Evolutionary conservation across 1,140 invertebrate species (phyloP), one percentile per base, ranked within the genome.

Genomic region (Streblospio benedicti): DNA sequence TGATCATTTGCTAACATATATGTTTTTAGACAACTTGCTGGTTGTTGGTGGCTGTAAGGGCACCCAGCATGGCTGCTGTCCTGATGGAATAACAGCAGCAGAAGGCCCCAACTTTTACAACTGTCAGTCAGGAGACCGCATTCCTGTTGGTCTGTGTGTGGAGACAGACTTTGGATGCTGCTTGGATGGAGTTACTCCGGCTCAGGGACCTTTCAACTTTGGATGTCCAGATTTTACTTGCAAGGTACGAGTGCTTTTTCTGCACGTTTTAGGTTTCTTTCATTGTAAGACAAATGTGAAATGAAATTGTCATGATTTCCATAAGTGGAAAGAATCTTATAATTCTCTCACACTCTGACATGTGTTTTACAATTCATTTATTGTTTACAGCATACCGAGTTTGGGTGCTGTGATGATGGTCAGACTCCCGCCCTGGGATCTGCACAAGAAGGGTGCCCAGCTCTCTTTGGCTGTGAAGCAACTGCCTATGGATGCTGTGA

Each of bases 351-450:
- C n/a, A n/a, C n/a, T n/a, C n/a, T n/a, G n/a, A n/a, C n/a, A n/a
- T n/a, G n/a, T n/a, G n/a, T n/a, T 38, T 9, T 38, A 9, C 35
- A 38, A 38, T 38, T 38, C 35, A n/a, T 9, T 9, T 38, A 9
- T 38, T n/a, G 9, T 38, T 38, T 9, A 38, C 35, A n/a, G n/a
- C n/a, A n/a, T n/a, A n/a, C n/a, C 86, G n/a, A 91, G 70, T 95
- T 91, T 71, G 92, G 92, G 23, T 97, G 93, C 71, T 97, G 94
- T 73, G 84, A 87, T 14, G 93, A 97, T 80, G 91, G 92, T 0
- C 78, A 88, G 47, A 88, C 86, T 0, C 75, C 84, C 30, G 88
- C 91, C 27, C 84, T 84, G 69, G 93, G 91, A 61, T 85, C 86
- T 1, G 85, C 85, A 62, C 78, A 81, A 43, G 87, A 93, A 75